Evolutionary conservation across 92 coral and sea anemone species (phyloP), one percentile per base, ranked within the genome.

Genomic region (Porites rus): DNA sequence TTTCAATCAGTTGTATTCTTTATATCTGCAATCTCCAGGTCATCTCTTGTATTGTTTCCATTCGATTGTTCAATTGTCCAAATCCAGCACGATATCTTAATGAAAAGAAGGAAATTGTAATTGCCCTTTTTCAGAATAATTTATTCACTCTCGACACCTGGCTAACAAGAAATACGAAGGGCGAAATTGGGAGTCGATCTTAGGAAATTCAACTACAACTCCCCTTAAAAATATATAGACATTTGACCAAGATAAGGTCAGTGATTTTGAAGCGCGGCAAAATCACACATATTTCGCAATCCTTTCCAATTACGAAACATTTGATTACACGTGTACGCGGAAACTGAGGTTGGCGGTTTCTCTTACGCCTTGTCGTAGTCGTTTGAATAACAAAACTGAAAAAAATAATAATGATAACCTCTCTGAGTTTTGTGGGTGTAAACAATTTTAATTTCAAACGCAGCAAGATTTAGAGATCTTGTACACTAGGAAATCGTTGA

Each of bases 361-460:
- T 38, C 46, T 20, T 10, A 62, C 28, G 16, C 22, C 58, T 77
- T 12, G 11, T 77, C 54, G 46, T 77, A 14, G 11, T 77, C 54
- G 19, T 61, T 77, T 31, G 18, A 6, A 18, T 13, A 9, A 46
- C 56, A 18, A 50, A 65, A 2, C 8, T 16, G 61, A 43, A 64
- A 19, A 63, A 75, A 78, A 78, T 46, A 10, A 65, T n/a, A 78
- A 78, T 46, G 5, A 65, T n/a, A 58, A 51, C 46, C 50, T 21
- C 12, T 28, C 20, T 9, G 50, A 9, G 14, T 50, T 24, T 79
- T 65, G 6, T 1, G 18, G 83, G 51, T 50, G 62, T 65, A 65
- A 79, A 66, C 74, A 65, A 12, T 13, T 76, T 79, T 79, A 66
- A 53, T 64, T 79, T 54, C 73, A 76, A 78, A 51, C 64, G 53